Evolutionary conservation across 2,113 vertebrate genomes (phyloP), one percentile per base, ranked within the genome.

Genomic region (Dipodomys ordii): DNA sequence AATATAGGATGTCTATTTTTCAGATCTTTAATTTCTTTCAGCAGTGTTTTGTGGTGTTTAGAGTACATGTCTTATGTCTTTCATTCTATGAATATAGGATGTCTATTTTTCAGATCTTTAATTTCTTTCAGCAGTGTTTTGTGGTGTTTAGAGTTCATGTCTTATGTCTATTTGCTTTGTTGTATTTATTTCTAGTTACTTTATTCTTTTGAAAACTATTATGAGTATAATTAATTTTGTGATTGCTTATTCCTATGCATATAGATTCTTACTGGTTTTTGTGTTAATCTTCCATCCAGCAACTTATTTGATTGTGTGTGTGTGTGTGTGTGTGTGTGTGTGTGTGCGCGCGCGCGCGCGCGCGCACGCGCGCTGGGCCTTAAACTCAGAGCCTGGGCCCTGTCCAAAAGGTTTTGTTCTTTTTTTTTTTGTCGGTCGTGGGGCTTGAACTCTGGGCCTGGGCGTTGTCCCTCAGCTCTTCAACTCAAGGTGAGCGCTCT

Each of bases 41-140:
- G 44, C 30, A 91, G 2, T n/a, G 10, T 64, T 82, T 88, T 53
- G 10, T 72, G 49, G 39, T 93, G 94, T 92, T 67, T 67, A 80
- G 0, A 39, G 20, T 67, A 30, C 57, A 28, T 82, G 15, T n/a
- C 46, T 87, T 88, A 39, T 95, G 53, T 57, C 12, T 57, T 92
- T 22, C 49, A 39, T 25, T 71, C 6, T 62, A 18, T 85, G 68
- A 80, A 68, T 6, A 62, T 0, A 78, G 30, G 30, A 35, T 60
- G 32, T 57, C 23, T 27, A 67, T 72, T 53, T 91, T 91, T 83
- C 71, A 57, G 22, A 39, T 82, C 27, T 77, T 71, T 77, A 53
- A 62, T 80, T 81, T 81, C 16, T 53, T 84, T 88, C 44, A 77
- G 44, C 30, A 91, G 2, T n/a, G 10, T 64, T 82, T 88, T 53